Evolutionary conservation across 2,113 vertebrate genomes (phyloP).

Genomic region (Esox niger): DNA sequence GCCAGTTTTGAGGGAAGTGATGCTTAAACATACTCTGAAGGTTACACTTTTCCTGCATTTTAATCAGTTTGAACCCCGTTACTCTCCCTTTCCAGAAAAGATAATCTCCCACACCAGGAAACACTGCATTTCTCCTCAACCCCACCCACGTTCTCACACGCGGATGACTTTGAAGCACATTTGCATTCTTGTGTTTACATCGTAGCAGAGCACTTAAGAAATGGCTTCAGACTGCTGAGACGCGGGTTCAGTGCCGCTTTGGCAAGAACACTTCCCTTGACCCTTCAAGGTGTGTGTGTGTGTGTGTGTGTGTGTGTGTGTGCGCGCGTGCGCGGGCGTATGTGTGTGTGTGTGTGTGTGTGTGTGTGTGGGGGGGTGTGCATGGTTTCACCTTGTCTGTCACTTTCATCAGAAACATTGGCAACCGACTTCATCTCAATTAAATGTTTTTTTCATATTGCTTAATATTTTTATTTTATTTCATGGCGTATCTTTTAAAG

Average conservation of each 20-base stretch:
- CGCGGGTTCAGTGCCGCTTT: not conserved
- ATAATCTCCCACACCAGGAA: conserved; percentile 28
- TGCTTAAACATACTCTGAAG: conserved; percentile 73
- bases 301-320: too few relatives aligned
- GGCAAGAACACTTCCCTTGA: conserved; percentile 5
- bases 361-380: too few relatives aligned
- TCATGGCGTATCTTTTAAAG: too few relatives aligned
- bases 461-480: too few relatives aligned
- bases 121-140: conserved; percentile 15
- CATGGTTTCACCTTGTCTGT: too few relatives aligned
- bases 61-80: conserved; percentile 59
- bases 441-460: too few relatives aligned
- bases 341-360: too few relatives aligned
- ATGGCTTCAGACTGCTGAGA: not conserved
- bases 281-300: conserved; percentile 12
- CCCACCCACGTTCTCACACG: conserved; percentile 25
- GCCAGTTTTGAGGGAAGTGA: conserved; percentile 54
- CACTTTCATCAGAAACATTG: too few relatives aligned
- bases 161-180: conserved; percentile 37
- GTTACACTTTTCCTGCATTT: conserved; percentile 71
- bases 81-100: conserved; percentile 15
- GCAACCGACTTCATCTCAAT: too few relatives aligned
- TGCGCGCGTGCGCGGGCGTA: too few relatives aligned
- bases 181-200: not conserved
- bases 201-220: conserved; percentile 13